Conservation (phyloP, 35 echinoderm and acorn worm species). For the Amphiura filiformis region DNA sequence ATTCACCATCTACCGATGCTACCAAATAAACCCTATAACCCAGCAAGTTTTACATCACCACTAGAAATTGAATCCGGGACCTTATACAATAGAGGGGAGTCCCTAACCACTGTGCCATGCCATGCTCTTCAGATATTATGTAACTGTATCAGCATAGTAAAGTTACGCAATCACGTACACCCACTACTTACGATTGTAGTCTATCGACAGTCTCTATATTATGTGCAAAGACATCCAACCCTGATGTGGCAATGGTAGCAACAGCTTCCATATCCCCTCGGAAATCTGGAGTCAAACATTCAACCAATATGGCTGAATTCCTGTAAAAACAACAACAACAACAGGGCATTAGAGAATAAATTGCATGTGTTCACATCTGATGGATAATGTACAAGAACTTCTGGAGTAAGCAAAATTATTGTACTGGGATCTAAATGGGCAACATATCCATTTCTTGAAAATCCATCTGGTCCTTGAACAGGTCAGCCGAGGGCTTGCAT, state of each 20-base stretch:
- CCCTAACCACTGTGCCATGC: too few species aligned
- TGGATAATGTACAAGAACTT: not conserved
- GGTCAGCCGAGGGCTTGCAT: too few species aligned
- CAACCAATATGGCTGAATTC: constrained; percentile 80
- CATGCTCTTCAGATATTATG: too few species aligned
- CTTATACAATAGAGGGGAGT: not conserved
- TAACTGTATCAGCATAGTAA: too few species aligned
- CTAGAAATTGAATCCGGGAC: not conserved
- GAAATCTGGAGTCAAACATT: constrained; percentile 98
- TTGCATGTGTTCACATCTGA: not conserved
- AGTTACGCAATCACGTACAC: too few species aligned
- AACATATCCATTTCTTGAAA: too few species aligned
- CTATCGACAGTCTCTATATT: constrained; percentile 93
- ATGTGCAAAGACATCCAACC: constrained; percentile 93
- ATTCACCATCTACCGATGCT: too few species aligned
- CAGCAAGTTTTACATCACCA: too few species aligned
- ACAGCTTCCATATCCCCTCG: constrained; percentile 84
- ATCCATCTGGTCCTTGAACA: too few species aligned
- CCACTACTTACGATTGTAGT: constrained; percentile 86
- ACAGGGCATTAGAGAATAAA: not conserved
- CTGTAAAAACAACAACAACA: constrained; percentile 27
- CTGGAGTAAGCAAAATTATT: not conserved
- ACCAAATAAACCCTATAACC: too few species aligned
- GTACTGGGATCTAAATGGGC: not conserved
- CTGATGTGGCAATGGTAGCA: constrained; percentile 67